Percentiles rank a stretch among this genome's conserved stretches.
phyloP scores from a whole-genome alignment of 2,797 vertebrate species.

The Sebastes vulpes region DNA sequence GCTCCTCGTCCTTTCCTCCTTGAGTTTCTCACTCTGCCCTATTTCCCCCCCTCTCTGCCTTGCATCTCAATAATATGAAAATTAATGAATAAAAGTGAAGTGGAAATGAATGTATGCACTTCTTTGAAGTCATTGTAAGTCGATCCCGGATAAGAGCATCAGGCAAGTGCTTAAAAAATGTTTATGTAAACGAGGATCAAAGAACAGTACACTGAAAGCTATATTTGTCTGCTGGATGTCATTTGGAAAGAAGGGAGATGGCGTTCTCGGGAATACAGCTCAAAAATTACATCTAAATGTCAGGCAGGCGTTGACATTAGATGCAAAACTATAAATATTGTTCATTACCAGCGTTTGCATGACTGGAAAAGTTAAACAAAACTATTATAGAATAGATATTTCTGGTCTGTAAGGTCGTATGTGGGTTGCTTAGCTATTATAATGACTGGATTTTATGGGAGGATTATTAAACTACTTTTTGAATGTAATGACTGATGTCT shows the following conservation, averaged over 20 bases:
- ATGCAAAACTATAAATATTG: not conserved
- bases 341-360: not conserved
- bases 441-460: not conserved
- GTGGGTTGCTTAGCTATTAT: not conserved
- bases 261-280: not conserved
- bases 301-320: not conserved
- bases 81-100: conserved; percentile 46
- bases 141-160: conserved; percentile 31
- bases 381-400: not conserved
- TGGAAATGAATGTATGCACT: conserved; percentile 42
- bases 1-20: not conserved
- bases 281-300: conserved; percentile 17
- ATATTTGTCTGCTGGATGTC: conserved; percentile 33
- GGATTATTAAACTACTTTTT: conserved; percentile 10
- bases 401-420: not conserved
- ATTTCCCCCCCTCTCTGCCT: not conserved
- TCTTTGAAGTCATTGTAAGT: conserved; percentile 68
- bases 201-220: conserved; percentile 27
- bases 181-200: conserved; percentile 60
- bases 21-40: conserved; percentile 10
- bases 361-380: not conserved
- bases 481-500: conserved; percentile 12
- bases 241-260: conserved; percentile 22
- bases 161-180: conserved; percentile 30
- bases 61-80: conserved; percentile 41